These are phyloP conservation scores for Phaethornis superciliosus DNA, from an alignment of 2,113 vertebrate species.

Conservation along the genomic window DNA sequence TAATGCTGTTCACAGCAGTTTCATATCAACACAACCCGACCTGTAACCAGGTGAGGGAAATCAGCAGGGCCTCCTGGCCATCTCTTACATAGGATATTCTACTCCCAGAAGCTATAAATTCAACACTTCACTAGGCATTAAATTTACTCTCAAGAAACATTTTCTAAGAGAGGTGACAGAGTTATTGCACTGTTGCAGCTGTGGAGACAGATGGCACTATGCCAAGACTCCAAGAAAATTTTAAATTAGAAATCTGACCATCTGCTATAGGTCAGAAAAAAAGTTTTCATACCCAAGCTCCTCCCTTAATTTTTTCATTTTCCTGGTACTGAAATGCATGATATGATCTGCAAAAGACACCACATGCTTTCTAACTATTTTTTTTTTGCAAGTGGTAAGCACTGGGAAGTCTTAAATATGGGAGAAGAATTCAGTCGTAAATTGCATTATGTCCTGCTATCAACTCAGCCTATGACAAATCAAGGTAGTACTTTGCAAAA, in stretches of 20 bases:
- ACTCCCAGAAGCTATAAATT: conserved; percentile 48
- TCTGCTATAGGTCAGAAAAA: conserved; percentile 33
- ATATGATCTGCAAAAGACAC: background rate
- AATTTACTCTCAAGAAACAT: conserved; percentile 61
- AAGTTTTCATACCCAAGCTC: background rate
- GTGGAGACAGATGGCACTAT: conserved; percentile 42
- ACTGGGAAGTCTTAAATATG: background rate
- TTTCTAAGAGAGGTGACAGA: conserved; percentile 58
- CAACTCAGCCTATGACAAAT: background rate
- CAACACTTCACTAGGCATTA: conserved; percentile 47
- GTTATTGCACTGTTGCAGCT: conserved; percentile 61
- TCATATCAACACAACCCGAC: conserved; percentile 23
- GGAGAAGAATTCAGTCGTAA: background rate
- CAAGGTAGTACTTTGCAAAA: background rate
- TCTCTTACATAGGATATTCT: conserved; percentile 33
- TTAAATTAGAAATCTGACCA: conserved; percentile 56
- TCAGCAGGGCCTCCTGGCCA: background rate
- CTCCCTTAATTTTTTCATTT: conserved; percentile 14
- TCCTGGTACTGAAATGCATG: background rate
- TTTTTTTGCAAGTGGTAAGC: background rate
- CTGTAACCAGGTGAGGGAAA: conserved; percentile 49
- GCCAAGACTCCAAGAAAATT: conserved; percentile 52
- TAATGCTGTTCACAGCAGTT: background rate
- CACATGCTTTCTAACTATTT: background rate
- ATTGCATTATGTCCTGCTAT: background rate